These are phyloP conservation scores for Riparia riparia DNA, from an alignment of 2,113 vertebrate genomes.

Conservation along the genomic window DNA sequence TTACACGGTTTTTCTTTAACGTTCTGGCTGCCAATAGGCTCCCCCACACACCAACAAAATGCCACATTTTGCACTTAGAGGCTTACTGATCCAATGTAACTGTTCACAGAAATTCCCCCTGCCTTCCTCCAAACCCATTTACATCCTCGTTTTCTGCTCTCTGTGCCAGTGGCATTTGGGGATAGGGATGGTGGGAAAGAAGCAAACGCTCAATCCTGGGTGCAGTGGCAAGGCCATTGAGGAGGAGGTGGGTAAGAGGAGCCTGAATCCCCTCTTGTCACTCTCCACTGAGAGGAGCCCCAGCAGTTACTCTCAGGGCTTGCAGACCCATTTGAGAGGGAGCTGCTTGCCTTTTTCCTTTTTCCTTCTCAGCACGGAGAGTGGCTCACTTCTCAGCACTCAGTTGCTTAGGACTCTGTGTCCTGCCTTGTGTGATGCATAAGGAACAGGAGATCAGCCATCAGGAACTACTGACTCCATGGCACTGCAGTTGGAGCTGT, in stretches of 20 bases:
- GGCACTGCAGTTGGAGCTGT: background rate
- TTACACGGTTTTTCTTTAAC: background rate
- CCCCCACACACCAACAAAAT: background rate
- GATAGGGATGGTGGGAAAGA: background rate
- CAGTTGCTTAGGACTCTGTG: background rate
- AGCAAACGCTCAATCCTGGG: background rate
- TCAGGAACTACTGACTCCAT: background rate
- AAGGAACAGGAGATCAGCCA: background rate
- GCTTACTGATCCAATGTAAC: background rate
- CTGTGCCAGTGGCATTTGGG: background rate
- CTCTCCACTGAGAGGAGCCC: background rate
- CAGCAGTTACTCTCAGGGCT: background rate
- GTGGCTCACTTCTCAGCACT: background rate
- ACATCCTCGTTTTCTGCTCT: rapidly evolving
- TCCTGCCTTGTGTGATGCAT: background rate
- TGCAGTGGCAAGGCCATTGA: background rate
- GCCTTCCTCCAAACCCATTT: background rate
- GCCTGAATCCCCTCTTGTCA: background rate
- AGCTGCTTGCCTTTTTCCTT: background rate
- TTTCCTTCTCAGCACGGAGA: background rate
- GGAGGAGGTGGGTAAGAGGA: background rate
- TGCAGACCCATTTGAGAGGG: background rate
- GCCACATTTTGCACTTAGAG: background rate
- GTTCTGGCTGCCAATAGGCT: background rate
- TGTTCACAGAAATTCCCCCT: background rate